Evolutionary conservation across 1,140 invertebrate genomes (phyloP), one percentile per base, ranked within the genome.

Genomic region (Glossosoma conforme): DNA sequence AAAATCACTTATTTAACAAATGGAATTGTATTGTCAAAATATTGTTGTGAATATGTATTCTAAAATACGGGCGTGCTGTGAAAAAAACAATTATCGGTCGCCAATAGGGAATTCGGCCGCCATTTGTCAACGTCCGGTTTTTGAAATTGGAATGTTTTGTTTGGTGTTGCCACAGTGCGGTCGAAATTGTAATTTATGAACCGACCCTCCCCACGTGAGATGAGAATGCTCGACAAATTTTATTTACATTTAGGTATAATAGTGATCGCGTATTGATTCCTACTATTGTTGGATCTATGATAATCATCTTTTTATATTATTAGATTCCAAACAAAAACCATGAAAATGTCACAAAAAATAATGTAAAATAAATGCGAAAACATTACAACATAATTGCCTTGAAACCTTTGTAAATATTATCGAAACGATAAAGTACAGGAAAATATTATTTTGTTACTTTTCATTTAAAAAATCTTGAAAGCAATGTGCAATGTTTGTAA

Each of bases 51-150:
- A 40, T 10, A 19, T 15, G 24, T 44, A 14, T 24, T 33, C 11
- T 11, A 11, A 33, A 33, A 33, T 15, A 33, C 15, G n/a, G 32
- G 22, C 32, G 44, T 4, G 4, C n/a, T 33, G 17, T 11, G 21
- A 48, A 37, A 48, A 20, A 48, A 33, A 48, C 37, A 18, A 40
- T 40, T 22, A 48, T 38, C 37, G 21, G 43, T 37, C 37, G 25
- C 38, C 48, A 21, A 44, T 52, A 25, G 49, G 49, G 49, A 52
- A 52, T 52, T 44, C 44, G 48, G 36, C 35, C 19, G 50, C 50
- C 50, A 52, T 52, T 52, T 52, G 50, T 52, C 50, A 52, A 52
- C 50, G 50, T 52, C n/a, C 50, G 20, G 32, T 25, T 46, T 52
- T 46, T 40, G 24, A 45, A 52, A 45, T 14, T 44, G 41, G 24